These are phyloP conservation scores for Alcedo quadribrachys DNA, from an alignment of 2,797 vertebrate genomes.

Conservation along the genomic window DNA sequence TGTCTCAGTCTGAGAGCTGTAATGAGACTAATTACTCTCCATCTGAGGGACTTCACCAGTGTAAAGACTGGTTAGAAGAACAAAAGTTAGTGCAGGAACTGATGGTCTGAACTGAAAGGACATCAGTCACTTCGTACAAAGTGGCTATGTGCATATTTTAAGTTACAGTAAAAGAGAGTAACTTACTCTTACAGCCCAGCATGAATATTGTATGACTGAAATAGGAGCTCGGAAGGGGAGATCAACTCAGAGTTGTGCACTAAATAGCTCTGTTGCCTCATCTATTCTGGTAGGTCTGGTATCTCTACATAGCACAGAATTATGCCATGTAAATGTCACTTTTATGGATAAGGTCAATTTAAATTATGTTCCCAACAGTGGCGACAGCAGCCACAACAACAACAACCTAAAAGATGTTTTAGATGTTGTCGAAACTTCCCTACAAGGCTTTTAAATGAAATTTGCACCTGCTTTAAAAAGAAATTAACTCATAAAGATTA, in stretches of 20 bases:
- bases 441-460: slow-evolving; percentile 8
- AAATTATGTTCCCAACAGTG: slow-evolving; percentile 35
- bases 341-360: slow-evolving; percentile 70
- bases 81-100: not conserved
- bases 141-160: not conserved
- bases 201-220: not conserved
- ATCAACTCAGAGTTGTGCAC: not conserved
- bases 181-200: not conserved
- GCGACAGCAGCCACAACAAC: not conserved
- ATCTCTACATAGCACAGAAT: slow-evolving; percentile 21
- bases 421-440: slow-evolving; percentile 18
- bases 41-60: not conserved
- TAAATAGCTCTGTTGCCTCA: not conserved
- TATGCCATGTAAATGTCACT: slow-evolving; percentile 56
- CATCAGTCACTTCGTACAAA: not conserved
- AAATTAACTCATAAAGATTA: not conserved
- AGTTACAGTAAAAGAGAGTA: not conserved
- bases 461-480: not conserved
- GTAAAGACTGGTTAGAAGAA: not conserved
- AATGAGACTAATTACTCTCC: not conserved
- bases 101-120: not conserved
- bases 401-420: slow-evolving; percentile 14
- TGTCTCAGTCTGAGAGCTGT: not conserved
- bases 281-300: not conserved
- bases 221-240: not conserved